Evolutionary conservation across 2,797 vertebrate genomes (phyloP), one percentile per base, ranked within the genome.

Genomic region (Pipistrellus kuhlii): DNA sequence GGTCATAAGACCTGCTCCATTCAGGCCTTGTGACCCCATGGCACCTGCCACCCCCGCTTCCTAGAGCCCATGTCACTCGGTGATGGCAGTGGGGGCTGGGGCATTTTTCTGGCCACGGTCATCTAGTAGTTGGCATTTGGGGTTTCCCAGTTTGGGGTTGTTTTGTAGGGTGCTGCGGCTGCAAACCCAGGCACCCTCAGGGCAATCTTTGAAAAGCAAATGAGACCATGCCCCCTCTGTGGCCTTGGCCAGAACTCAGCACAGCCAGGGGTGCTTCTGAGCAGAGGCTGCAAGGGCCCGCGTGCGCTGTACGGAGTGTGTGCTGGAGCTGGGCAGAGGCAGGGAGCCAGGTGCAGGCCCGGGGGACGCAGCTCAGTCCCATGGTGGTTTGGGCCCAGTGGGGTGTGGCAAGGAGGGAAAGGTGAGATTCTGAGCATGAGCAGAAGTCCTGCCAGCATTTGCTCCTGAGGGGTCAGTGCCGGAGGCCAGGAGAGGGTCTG

Each of bases 31-130:
- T 62, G 59, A 15, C 2, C 38, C 55, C 48, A 14, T 21, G 21
- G 38, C 6, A 3, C 41, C 53, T 30, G n/a, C 3, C 32, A 41
- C 32, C 53, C 32, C 30, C 4, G 13, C 44, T 38, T 53, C 30
- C 1, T 0, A 69, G 77, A 68, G 1, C 62, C 35, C 0, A 6
- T 17, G 41, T 15, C 25, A 0, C 21, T 6, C 9, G 0, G 1
- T 1, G 25, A 30, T 4, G 25, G 62, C 51, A 3, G 35, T 12
- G 25, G n/a, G 55, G 38, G 10, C 3, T 3, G 15, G n/a, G 51
- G 38, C 25, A 6, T 1, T 30, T 18, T 13, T 62, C 14, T 5
- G 15, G 23, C 59, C 62, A 32, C 5, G 13, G 53, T n/a, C 44
- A 30, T 3, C 13, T 2, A 2, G 32, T 21, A 15, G 62, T 27